Conservation (phyloP, 2,113 vertebrate species). For the Scytalopus superciliaris region DNA sequence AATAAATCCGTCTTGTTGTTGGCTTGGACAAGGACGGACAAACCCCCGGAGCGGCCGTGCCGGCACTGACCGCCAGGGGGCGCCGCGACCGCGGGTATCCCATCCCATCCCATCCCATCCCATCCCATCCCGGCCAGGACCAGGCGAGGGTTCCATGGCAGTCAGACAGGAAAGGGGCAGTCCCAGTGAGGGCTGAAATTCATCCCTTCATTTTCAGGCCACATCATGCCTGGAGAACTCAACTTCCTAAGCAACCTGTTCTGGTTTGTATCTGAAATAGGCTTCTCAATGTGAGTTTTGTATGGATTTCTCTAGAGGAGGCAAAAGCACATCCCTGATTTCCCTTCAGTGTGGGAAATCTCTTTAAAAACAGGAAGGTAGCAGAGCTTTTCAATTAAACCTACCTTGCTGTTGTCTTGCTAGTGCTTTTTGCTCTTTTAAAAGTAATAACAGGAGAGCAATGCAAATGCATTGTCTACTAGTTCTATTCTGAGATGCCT, state of each 20-base stretch:
- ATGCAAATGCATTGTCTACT: not conserved
- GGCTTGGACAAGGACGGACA: not conserved
- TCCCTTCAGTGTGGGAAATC: not conserved
- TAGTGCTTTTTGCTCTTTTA: not conserved
- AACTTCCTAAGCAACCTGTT: not conserved
- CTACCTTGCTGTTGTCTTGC: not conserved
- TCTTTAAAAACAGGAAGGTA: not conserved
- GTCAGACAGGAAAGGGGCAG: fast-evolving
- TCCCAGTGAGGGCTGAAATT: not conserved
- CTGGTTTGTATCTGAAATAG: not conserved
- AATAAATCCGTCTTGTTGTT: fast-evolving
- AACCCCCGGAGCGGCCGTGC: not conserved
- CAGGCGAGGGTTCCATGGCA: not conserved
- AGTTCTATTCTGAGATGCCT: not conserved
- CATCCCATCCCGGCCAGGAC: not conserved
- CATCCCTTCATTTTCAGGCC: not conserved
- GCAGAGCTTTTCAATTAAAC: not conserved
- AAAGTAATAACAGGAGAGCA: not conserved
- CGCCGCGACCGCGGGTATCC: not conserved
- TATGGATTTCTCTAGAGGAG: not conserved
- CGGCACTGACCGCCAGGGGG: not conserved
- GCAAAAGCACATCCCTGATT: not conserved
- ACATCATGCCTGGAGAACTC: not conserved
- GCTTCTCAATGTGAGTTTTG: not conserved
- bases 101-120: not conserved